Evolutionary conservation across 35 echinoderm and acorn worm species (phyloP), one percentile per base, ranked within the genome.

Genomic region (Lytechinus variegatus): DNA sequence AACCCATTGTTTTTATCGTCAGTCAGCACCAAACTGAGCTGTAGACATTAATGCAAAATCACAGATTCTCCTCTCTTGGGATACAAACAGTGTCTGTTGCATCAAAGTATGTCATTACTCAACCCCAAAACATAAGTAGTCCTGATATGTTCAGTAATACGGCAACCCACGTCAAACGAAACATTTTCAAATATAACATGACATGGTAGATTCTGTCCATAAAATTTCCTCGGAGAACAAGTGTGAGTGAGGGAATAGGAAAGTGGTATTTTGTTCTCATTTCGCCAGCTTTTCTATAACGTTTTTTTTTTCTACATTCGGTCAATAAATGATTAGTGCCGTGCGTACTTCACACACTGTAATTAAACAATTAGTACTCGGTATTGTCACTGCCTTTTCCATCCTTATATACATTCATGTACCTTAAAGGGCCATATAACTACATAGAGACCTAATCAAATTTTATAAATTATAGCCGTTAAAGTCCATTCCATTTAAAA

Each of bases 61-160:
- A 79, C 66, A 24, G 66, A 4, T 79, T 24, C 66, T 79, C 66
- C 8, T 19, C 66, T 24, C 16, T 79, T 7, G 66, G 66, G n/a
- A 79, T 79, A 79, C n/a, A 19, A 79, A 79, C 66, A 79, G n/a
- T 79, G 66, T 79, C 66, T 79, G 66, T 24, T 79, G 66, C n/a
- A 79, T 79, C 16, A 79, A 21, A 79, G 66, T 8, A 19, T 5
- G 66, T 24, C 66, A 79, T 79, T 79, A 79, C 8, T 79, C 66
- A 79, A 24, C 66, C 66, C 66, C 19, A 79, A 79, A 79, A 79
- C 66, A 79, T 79, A 79, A 79, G 66, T 79, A 79, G 66, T 27
- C 19, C 66, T n/a, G 24, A 79, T 79, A 79, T 79, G 24, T 79
- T 79, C 19, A 24, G 66, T 79, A n/a, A n/a, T 79, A 79, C 66